These are phyloP conservation scores for Ailuropoda melanoleuca DNA, from an alignment of 2,113 vertebrate species.

Conservation along the genomic window DNA sequence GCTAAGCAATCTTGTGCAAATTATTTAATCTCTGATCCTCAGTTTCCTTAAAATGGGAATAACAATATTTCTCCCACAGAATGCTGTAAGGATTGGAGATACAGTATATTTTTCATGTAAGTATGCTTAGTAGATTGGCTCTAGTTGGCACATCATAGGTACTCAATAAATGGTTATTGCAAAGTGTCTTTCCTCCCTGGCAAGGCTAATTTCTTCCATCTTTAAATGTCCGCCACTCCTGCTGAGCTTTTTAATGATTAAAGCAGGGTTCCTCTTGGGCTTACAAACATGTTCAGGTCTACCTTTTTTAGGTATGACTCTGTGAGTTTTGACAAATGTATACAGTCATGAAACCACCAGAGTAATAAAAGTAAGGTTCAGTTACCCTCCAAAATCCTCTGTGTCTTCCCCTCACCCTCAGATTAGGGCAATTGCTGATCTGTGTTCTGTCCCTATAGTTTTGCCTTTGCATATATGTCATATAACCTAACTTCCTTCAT, in stretches of 20 bases:
- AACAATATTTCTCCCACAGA: not conserved
- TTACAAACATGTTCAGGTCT: not conserved
- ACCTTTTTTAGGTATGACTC: not conserved
- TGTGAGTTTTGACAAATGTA: not conserved
- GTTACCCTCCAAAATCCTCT: not conserved
- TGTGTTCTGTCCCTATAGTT: not conserved
- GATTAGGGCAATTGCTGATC: not conserved
- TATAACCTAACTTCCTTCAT: not conserved
- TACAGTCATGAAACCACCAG: not conserved
- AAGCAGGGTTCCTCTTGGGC: not conserved
- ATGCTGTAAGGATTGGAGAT: not conserved
- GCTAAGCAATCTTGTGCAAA: not conserved
- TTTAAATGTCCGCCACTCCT: not conserved
- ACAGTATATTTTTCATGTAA: not conserved
- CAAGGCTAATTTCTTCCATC: not conserved
- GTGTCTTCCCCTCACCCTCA: not conserved
- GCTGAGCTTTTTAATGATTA: not conserved
- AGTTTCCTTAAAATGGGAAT: conserved; percentile 1
- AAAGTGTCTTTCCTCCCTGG: not conserved
- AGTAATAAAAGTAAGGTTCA: not conserved
- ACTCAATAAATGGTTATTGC: not conserved
- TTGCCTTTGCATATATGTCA: not conserved
- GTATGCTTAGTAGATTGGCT: not conserved
- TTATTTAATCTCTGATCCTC: not conserved
- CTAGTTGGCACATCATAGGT: not conserved